Evolutionary conservation across 2,113 vertebrate genomes (phyloP), one percentile per base, ranked within the genome.

Genomic region (Mystacornis crossleyi): DNA sequence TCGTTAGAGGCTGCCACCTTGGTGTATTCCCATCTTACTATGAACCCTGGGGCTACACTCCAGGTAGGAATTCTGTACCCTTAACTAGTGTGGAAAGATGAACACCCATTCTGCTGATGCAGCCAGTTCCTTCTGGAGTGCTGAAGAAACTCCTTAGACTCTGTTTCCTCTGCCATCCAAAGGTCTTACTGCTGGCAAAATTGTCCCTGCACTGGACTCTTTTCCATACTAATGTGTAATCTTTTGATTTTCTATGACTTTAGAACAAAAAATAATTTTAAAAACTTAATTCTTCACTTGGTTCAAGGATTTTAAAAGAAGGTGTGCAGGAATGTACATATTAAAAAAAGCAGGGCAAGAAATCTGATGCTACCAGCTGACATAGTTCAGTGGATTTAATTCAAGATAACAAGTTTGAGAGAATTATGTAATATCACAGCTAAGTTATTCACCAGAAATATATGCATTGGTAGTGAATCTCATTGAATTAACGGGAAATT

Each of bases 21-120:
- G 99, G 99, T 33, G 99, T 99, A 13, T 99, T 99, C 84, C 99
- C 99, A 6, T 99, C 99, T 18, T 99, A 99, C 96, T 99, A 99
- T 86, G 99, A 99, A 40, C 99, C 99, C 8, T 99, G 99, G 99
- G 99, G 99, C 62, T 99, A 99, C 95, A 99, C 99, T 74, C 99
- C 99, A 94, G 99, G 99, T 99, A 97, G 57, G 97, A 77, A 65
- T 69, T 60, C 36, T 60, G 9, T 36, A 72, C 24, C 18, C 6
- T 61, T 69, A 29, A 20, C 21, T 9, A 9, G 4, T 31, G 21
- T 50, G 8, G 4, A 42, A 75, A 57, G 21, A 38, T 38, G 33
- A 70, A 53, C 58, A 51, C 8, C 14, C 20, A 9, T 66, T 84
- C 40, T 61, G 34, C 69, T 75, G 34, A 45, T 53, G 69, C 33